A percentile compares a stretch with the other conserved stretches of the same genome.
These are phyloP conservation scores for Stegostoma tigrinum DNA, from an alignment of 2,113 vertebrate species.

Conservation along the genomic window DNA sequence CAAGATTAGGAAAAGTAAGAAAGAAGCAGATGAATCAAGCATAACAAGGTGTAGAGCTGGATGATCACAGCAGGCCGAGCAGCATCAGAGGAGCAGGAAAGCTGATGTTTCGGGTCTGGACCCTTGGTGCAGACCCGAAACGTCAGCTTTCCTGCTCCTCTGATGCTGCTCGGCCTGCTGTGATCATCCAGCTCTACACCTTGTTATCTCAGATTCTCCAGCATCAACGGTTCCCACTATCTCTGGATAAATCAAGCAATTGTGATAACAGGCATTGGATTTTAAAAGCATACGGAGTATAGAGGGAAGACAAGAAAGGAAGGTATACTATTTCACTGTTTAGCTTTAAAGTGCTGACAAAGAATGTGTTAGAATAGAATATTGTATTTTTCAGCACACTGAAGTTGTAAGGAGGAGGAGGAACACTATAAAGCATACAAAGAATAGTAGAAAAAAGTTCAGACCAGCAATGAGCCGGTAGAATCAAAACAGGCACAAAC, in stretches of 20 bases:
- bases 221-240: too few relatives aligned
- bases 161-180: too few relatives aligned
- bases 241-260: background rate
- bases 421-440: background rate
- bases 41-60: too few relatives aligned
- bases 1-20: background rate
- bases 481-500: background rate
- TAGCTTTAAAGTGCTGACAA: background rate
- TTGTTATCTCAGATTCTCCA: too few relatives aligned
- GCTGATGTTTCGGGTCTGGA: too few relatives aligned
- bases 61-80: too few relatives aligned
- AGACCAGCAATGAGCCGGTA: background rate
- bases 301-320: background rate
- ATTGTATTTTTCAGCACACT: background rate
- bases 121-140: too few relatives aligned
- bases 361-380: background rate
- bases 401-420: background rate
- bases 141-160: too few relatives aligned
- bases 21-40: background rate
- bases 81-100: too few relatives aligned
- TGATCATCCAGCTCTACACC: too few relatives aligned
- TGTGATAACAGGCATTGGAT: background rate
- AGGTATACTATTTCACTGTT: background rate
- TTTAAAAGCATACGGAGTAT: background rate
- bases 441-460: background rate